phyloP scores from a whole-genome alignment of 2,797 vertebrate species.

The Thripadectes ignobilis region DNA sequence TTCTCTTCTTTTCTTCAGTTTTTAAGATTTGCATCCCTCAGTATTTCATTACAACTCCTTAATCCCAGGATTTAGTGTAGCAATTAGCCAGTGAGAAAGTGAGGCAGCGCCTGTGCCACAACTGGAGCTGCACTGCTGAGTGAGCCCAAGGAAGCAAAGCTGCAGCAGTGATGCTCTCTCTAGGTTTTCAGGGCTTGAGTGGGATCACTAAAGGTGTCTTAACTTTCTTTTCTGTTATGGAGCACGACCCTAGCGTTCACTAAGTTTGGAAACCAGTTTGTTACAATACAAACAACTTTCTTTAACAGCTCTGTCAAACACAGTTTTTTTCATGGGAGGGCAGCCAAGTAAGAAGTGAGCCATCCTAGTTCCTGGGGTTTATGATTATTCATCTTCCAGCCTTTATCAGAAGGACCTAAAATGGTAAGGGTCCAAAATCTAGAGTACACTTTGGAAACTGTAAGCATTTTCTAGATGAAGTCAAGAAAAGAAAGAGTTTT shows the following conservation, averaged over 20 bases:
- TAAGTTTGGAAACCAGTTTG: neutral
- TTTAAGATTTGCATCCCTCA: conserved; percentile 12
- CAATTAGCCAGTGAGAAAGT: neutral
- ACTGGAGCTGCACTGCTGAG: neutral
- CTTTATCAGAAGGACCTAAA: neutral
- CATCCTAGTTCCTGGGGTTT: neutral
- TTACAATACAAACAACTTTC: neutral
- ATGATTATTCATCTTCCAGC: neutral
- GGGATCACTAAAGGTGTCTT: neutral
- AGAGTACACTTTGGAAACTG: neutral
- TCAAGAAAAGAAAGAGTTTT: neutral
- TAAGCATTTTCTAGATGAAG: neutral
- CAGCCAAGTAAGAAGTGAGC: neutral
- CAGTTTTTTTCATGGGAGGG: fast-evolving
- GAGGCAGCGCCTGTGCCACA: neutral
- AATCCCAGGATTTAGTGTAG: neutral
- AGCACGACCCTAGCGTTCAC: fast-evolving
- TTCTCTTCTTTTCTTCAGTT: neutral
- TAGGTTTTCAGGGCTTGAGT: neutral
- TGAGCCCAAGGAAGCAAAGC: neutral
- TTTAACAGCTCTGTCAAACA: neutral
- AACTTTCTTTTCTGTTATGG: neutral
- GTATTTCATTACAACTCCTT: neutral
- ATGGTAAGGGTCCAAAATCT: neutral
- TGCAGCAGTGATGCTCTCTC: neutral